These are phyloP conservation scores for Cynoglossus semilaevis DNA, from an alignment of 2,113 vertebrate species.

Conservation along the genomic window DNA sequence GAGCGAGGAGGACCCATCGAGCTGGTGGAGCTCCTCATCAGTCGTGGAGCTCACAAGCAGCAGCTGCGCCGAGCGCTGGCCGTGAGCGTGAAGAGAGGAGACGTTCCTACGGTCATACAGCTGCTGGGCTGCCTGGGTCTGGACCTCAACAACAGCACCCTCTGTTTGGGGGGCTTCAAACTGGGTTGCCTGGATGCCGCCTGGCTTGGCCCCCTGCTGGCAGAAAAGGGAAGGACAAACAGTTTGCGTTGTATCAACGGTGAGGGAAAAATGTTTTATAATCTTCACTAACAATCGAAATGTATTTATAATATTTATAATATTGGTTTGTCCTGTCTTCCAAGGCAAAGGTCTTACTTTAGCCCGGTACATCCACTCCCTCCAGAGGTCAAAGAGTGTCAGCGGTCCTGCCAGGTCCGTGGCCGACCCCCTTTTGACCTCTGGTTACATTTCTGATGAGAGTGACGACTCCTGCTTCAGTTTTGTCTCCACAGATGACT, in stretches of 20 bases:
- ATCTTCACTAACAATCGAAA: no score
- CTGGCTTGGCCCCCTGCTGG: slow-evolving; percentile 89
- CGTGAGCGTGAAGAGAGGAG: slow-evolving; percentile 80
- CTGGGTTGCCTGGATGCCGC: slow-evolving; percentile 85
- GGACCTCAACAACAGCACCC: slow-evolving; percentile 85
- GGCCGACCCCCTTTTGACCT: slow-evolving; percentile 66
- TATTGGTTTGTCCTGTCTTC: not conserved
- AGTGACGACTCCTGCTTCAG: slow-evolving; percentile 80
- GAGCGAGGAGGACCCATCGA: slow-evolving; percentile 83
- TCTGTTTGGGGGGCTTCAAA: slow-evolving; percentile 90
- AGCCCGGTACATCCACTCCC: slow-evolving; percentile 81
- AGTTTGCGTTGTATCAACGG: slow-evolving; percentile 70
- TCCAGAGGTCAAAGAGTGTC: slow-evolving; percentile 75
- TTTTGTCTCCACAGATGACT: slow-evolving; percentile 74
- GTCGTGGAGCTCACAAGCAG: slow-evolving; percentile 83
- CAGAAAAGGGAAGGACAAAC: slow-evolving; percentile 68
- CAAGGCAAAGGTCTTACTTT: slow-evolving; percentile 80
- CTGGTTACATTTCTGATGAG: slow-evolving; percentile 80
- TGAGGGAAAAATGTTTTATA: slow-evolving; percentile 38
- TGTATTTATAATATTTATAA: not conserved
- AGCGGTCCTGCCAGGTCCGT: slow-evolving; percentile 50
- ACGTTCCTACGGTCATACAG: slow-evolving; percentile 81
- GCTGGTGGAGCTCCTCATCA: slow-evolving; percentile 87
- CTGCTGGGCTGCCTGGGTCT: slow-evolving; percentile 86
- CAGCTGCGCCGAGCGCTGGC: slow-evolving; percentile 84